Conservation (phyloP, 1,140 invertebrate genomes). For the Rhyacophila brunnea region DNA sequence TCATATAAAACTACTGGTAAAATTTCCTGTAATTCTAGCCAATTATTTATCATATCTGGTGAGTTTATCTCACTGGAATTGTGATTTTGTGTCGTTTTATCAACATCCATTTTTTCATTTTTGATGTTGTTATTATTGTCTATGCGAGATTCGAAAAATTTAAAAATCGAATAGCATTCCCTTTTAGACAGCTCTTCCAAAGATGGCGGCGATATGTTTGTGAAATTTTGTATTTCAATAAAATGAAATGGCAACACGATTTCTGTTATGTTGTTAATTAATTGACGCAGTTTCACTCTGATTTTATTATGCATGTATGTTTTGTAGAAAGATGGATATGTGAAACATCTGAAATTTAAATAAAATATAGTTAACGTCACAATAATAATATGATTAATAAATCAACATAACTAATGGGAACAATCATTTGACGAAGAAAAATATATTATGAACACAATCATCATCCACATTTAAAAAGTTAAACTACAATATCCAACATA, state of each 20-base stretch:
- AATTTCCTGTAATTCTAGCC: slow-evolving; percentile 4
- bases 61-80: no score
- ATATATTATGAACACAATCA: not conserved
- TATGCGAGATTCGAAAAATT: not conserved
- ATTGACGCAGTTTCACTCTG: not conserved
- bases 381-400: not conserved
- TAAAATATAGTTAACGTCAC: not conserved
- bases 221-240: slow-evolving; percentile 14
- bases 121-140: slow-evolving; percentile 9
- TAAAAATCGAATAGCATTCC: slow-evolving; percentile 10
- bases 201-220: slow-evolving; percentile 12
- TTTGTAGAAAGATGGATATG: slow-evolving; percentile 7
- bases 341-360: slow-evolving; percentile 17
- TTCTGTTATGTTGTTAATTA: slow-evolving; percentile 11
- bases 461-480: not conserved
- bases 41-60: slow-evolving; percentile 3
- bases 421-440: not conserved
- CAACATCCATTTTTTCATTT: slow-evolving; percentile 7
- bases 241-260: slow-evolving; percentile 15
- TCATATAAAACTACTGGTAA: slow-evolving; percentile 6
- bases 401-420: not conserved
- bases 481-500: not conserved
- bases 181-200: slow-evolving; percentile 21
- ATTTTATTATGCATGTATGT: slow-evolving; percentile 12
- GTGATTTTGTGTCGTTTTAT: no score